A percentile compares a stretch with the other conserved stretches of the same genome.
These are phyloP conservation scores for Geotrupes spiniger DNA, from an alignment of 2,888 invertebrate genomes.

Conservation along the genomic window DNA sequence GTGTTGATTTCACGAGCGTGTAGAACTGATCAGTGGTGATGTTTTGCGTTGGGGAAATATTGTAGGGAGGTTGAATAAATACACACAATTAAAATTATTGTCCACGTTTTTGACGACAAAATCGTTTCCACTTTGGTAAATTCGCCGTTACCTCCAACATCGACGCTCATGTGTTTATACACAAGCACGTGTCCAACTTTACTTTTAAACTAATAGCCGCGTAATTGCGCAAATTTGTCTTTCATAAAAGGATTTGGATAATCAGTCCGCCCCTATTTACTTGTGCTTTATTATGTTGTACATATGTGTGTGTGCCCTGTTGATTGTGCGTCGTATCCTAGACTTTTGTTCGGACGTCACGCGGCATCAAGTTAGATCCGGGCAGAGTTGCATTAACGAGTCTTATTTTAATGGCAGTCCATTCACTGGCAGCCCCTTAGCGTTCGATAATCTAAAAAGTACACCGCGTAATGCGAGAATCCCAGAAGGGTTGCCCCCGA, in stretches of 20 bases:
- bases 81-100: no score
- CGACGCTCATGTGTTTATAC: no score
- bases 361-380: background rate
- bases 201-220: no score
- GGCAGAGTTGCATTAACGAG: background rate
- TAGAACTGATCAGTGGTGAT: no score
- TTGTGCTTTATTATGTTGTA: background rate
- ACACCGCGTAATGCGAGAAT: constrained; percentile 7
- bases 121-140: no score
- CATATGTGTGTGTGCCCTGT: background rate
- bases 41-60: no score
- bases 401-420: background rate
- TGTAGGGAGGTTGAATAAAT: no score
- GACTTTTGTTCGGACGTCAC: background rate
- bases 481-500: constrained; percentile 2
- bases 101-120: no score
- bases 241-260: no score
- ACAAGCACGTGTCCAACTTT: no score
- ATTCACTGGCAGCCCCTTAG: background rate
- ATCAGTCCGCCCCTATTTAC: background rate
- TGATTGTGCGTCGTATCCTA: background rate
- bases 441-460: constrained; percentile 4
- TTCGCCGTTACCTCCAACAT: no score
- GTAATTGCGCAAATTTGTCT: no score
- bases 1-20: background rate